phyloP scores from a whole-genome alignment of 2,113 vertebrate genomes.

The Cephalopterus ornatus region DNA sequence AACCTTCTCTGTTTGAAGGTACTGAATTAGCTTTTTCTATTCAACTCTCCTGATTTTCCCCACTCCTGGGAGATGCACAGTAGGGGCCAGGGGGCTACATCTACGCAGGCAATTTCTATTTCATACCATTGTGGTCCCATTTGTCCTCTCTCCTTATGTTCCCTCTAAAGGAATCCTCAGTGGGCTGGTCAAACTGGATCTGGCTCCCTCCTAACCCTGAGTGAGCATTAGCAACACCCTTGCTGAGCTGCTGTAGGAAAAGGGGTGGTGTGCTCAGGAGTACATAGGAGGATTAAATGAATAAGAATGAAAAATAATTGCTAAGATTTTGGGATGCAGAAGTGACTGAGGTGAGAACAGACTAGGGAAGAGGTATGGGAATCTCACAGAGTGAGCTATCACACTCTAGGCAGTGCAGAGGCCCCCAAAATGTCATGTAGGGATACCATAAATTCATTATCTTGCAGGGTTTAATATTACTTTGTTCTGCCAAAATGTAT shows the following conservation, averaged over 20 bases:
- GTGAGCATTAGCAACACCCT: neutral
- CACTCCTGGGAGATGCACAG: neutral
- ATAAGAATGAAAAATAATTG: neutral
- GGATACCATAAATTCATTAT: neutral
- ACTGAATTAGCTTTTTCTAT: neutral
- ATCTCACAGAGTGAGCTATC: neutral
- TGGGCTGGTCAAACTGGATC: neutral
- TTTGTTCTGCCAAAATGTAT: neutral
- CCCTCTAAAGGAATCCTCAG: neutral
- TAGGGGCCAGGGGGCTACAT: fast-evolving
- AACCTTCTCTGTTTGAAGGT: neutral
- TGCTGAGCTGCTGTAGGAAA: neutral
- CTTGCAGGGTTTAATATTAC: neutral
- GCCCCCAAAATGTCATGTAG: too few species aligned
- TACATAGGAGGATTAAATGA: neutral
- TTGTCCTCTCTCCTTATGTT: neutral
- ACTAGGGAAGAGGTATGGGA: neutral
- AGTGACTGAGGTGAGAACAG: neutral
- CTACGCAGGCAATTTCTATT: neutral
- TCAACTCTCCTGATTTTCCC: neutral
- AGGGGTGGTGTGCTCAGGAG: neutral
- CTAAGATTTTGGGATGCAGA: neutral
- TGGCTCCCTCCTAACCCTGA: neutral
- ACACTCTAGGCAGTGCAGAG: neutral
- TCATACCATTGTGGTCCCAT: neutral